A percentile compares a stretch with the other conserved stretches of the same genome.
Evolutionary conservation across 1,140 invertebrate species (phyloP).

Genomic region (Nilaparvata lugens): DNA sequence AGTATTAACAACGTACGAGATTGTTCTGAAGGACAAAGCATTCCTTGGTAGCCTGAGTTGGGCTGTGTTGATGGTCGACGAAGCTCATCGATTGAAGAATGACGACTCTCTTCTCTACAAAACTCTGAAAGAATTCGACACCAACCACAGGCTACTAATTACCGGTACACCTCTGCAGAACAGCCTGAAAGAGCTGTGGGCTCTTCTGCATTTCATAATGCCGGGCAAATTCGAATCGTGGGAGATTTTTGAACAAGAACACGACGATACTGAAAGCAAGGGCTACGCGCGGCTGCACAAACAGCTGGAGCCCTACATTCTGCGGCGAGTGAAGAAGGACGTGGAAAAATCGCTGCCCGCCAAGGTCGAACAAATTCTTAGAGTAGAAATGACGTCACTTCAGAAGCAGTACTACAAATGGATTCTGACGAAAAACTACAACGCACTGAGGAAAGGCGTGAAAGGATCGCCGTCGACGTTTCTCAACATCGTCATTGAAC

Average conservation of each 20-base stretch:
- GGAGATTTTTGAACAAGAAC: constrained; percentile 90
- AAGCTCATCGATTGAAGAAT: constrained; percentile 97
- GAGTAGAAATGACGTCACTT: constrained; percentile 74
- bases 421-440: constrained; percentile 98
- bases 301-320: constrained; percentile 92
- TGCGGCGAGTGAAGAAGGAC: constrained; percentile 94
- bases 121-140: constrained; percentile 90
- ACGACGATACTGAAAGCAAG: constrained; percentile 80
- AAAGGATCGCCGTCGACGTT: constrained; percentile 90
- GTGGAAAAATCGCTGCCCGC: constrained; percentile 97
- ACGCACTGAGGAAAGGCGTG: constrained; percentile 85
- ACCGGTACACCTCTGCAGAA: constrained; percentile 98
- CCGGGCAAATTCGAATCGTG: constrained; percentile 84
- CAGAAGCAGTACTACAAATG: constrained; percentile 99
- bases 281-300: constrained; percentile 88
- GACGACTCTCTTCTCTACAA: constrained; percentile 96
- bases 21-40: constrained; percentile 93
- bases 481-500: constrained; percentile 96
- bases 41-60: constrained; percentile 84
- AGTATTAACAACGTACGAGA: constrained; percentile 97
- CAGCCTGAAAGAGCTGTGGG: constrained; percentile 97
- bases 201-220: constrained; percentile 97
- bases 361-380: constrained; percentile 95
- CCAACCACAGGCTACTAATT: constrained; percentile 88
- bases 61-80: constrained; percentile 92